Evolutionary conservation across 1,140 invertebrate genomes (phyloP), one percentile per base, ranked within the genome.

Genomic region (Homarus americanus): DNA sequence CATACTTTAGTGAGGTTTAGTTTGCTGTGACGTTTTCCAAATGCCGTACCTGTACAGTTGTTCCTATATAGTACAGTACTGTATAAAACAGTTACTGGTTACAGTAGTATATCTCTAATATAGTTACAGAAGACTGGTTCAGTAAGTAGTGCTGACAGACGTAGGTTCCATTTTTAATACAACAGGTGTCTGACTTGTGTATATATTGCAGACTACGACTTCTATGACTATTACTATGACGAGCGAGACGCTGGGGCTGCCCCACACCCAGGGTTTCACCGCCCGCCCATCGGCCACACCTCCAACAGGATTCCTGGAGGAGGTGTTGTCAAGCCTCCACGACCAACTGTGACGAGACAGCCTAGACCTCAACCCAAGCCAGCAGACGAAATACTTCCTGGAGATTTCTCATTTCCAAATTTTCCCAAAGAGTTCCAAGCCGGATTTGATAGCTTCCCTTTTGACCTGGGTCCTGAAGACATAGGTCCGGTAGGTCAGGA

Each of bases 171-270:
- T n/a, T n/a, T n/a, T n/a, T n/a, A n/a, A n/a, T n/a, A n/a, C n/a
- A n/a, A 49, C 44, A 49, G 5, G 44, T 49, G 44, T 3, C 75
- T 28, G 40, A 40, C 75, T 41, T 49, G 17, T 40, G 44, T 76
- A 32, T 53, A 44, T 38, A 58, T 91, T 91, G 34, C 89, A 91
- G 89, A 91, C 89, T 86, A 91, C 76, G 89, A 85, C 82, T 80
- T 86, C 83, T 91, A 91, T 91, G 88, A 91, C 89, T 85, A 91
- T 75, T 58, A 80, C 63, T 72, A 85, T 76, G 76, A 72, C 32
- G 78, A 28, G 32, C 69, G 12, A 53, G 36, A 32, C 63, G n/a
- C 76, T 34, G n/a, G 36, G 63, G 66, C 36, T 0, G 24, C 41
- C 69, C 10, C 58, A 10, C 28, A 32, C n/a, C 72, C 28, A 4